Conservation (phyloP, 2,888 invertebrate species). For the Apotomis turbidana region DNA sequence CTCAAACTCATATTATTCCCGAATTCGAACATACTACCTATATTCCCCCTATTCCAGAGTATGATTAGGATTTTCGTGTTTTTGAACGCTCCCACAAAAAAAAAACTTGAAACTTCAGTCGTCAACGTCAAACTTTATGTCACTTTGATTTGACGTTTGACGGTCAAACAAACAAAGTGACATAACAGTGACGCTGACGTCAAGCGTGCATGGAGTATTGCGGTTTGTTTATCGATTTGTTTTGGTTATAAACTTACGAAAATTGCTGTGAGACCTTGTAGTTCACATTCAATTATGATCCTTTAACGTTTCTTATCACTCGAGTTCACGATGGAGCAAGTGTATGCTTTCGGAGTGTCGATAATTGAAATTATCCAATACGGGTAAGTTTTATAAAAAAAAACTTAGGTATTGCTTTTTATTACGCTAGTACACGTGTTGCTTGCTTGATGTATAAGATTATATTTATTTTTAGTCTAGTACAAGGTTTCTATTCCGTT, state of each 20-base stretch:
- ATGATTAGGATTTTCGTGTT: too few species aligned
- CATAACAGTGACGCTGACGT: not conserved
- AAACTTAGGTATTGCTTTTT: not conserved
- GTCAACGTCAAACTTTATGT: too few species aligned
- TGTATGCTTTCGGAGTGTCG: slow-evolving; percentile 68
- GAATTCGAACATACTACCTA: too few species aligned
- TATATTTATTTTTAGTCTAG: too few species aligned
- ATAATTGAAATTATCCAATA: slow-evolving; percentile 67
- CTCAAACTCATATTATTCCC: too few species aligned
- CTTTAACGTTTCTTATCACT: slow-evolving; percentile 3
- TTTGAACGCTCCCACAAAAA: too few species aligned
- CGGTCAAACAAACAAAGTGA: not conserved
- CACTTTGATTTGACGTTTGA: too few species aligned
- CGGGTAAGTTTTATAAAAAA: slow-evolving; percentile 53
- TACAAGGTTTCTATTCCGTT: too few species aligned
- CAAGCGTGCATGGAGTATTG: not conserved
- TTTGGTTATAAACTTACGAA: slow-evolving; percentile 32
- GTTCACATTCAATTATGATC: slow-evolving; percentile 33
- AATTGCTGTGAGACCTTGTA: slow-evolving; percentile 23
- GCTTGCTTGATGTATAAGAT: too few species aligned
- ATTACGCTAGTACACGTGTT: slow-evolving; percentile 28
- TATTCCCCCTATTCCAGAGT: too few species aligned
- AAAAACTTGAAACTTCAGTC: too few species aligned
- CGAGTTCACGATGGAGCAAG: slow-evolving; percentile 61
- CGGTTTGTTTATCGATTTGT: slow-evolving; percentile 36